Base-by-base conservation (phyloP, 2,888 invertebrate species). In the Acanthopleura granulata region DNA sequence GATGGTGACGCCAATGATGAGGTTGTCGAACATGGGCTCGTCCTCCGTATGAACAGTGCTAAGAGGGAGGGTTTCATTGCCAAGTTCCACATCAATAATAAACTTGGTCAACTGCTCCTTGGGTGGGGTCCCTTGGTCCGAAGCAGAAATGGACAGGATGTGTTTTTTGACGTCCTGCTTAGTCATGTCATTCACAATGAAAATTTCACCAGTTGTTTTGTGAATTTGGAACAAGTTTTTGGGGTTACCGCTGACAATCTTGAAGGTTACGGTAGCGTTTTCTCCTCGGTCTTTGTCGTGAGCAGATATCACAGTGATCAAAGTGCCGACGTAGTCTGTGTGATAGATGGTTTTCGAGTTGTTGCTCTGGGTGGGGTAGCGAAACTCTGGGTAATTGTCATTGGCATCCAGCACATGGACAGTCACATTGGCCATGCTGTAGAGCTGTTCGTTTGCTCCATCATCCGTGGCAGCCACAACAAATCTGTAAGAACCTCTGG, bases 381-480 rank as follows among this genome's bases (percentile, higher is more conserved):
- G 16, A 73, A 73, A 40, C 61, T 15, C 49, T 27, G 73, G 73
- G 9, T 1, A 57, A 27, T 57, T 22, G 61, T 73, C 73, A 30
- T 73, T 73, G 16, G 61, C 25, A 61, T 73, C 73, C 14, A 25
- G 61, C 22, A 73, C 62, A 29, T 73, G 51, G n/a, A 73, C 61
- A 25, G 40, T 40, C 61, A 73, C 73, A 22, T 50, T 73, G 29
- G 49, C 40, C 29, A 61, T 73, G 61, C 40, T 62, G 61, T 57
- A 61, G 30, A 73, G 73, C 12, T 40, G 61, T 61, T 73, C 40
- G 14, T 27, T 27, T 25, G 1, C 25, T 9, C 62, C 62, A 25
- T 73, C 61, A 49, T 73, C 62, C 50, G 14, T 49, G 73, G 73
- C 73, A 14, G 61, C 57, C 16, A 73, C 62, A n/a, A 62, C 73